phyloP scores from a whole-genome alignment of 2,888 invertebrate species.

The Limnephilus lunatus region DNA sequence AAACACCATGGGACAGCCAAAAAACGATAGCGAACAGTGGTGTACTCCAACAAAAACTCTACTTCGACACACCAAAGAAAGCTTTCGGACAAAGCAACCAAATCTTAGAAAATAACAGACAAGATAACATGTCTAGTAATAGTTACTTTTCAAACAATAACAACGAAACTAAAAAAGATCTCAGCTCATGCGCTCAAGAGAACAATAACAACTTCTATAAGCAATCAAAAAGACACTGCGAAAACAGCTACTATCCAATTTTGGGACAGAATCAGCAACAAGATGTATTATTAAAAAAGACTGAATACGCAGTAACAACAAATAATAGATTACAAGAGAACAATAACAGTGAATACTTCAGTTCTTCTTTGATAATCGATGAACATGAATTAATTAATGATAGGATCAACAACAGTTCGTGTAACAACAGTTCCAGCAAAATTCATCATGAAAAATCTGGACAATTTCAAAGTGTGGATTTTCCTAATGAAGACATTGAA shows the following conservation, averaged over 20 bases:
- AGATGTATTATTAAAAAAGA: conserved; percentile 37
- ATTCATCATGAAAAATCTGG: not conserved
- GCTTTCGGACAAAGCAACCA: conserved; percentile 26
- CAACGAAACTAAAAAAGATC: conserved; percentile 26
- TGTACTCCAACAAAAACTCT: conserved; percentile 43
- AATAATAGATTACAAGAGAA: conserved; percentile 28
- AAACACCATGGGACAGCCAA: conserved; percentile 35
- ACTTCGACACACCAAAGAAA: conserved; percentile 43
- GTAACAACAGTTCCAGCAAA: not conserved
- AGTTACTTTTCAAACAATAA: conserved; percentile 39
- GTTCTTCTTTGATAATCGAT: conserved; percentile 31
- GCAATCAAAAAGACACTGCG: conserved; percentile 30
- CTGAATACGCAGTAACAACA: not conserved
- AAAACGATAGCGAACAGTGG: conserved; percentile 12
- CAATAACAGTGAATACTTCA: conserved; percentile 38
- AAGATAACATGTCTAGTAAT: not conserved
- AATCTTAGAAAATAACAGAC: not conserved
- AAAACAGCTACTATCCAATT: conserved; percentile 48
- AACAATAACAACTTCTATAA: conserved; percentile 10
- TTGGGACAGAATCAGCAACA: not conserved
- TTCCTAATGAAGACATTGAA: conserved; percentile 39
- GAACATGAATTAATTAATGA: conserved; percentile 11
- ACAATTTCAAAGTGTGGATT: conserved; percentile 16
- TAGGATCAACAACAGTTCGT: not conserved
- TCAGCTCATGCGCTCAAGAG: conserved; percentile 42